Conservation (phyloP, 2,113 vertebrate species). For the Aegithalos caudatus region DNA sequence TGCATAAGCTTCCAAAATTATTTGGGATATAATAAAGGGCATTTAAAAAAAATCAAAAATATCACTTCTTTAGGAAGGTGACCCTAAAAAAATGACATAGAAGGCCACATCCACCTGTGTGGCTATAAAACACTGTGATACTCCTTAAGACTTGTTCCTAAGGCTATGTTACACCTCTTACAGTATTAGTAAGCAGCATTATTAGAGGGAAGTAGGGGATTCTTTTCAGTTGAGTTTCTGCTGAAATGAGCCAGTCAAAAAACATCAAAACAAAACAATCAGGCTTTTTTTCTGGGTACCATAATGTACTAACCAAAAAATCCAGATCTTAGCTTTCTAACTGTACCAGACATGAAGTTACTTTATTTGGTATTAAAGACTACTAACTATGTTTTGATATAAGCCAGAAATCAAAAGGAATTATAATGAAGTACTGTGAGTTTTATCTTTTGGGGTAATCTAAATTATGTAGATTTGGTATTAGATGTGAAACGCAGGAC, state of each 20-base stretch:
- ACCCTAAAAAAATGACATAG: background rate
- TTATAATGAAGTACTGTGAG: background rate
- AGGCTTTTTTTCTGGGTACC: background rate
- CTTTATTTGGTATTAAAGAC: background rate
- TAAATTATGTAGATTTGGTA: conserved; percentile 50
- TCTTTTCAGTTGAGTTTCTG: background rate
- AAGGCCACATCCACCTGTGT: background rate
- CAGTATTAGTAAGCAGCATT: background rate
- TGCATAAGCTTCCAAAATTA: background rate
- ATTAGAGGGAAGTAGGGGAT: background rate
- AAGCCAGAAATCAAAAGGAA: background rate
- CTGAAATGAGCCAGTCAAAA: background rate
- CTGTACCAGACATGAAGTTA: background rate
- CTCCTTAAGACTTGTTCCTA: background rate
- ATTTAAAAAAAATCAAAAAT: background rate
- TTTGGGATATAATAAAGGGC: background rate
- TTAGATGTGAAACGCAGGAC: conserved; percentile 74
- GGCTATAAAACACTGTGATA: background rate
- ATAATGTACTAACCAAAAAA: background rate
- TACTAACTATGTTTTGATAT: background rate
- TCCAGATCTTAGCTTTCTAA: background rate
- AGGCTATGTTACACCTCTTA: background rate
- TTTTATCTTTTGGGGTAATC: background rate
- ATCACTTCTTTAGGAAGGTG: background rate
- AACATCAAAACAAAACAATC: background rate